Base-by-base conservation (phyloP, 2,888 invertebrate genomes). In the Drosophila rellima region DNA sequence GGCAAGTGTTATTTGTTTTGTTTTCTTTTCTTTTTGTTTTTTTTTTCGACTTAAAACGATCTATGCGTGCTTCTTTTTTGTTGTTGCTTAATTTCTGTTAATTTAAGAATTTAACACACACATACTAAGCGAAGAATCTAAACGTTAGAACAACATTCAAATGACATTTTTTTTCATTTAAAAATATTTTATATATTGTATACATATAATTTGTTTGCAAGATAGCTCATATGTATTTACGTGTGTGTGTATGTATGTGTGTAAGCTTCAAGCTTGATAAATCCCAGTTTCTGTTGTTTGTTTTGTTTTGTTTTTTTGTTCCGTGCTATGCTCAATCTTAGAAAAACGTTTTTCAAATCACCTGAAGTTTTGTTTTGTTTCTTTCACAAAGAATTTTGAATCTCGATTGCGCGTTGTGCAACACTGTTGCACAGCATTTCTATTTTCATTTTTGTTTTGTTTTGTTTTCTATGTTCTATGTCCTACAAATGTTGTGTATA, bases 231-330 rank as follows among this genome's bases (percentile, higher is more conserved):
- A 55, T 65, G 52, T 69, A 61, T 63, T 51, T 72, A 40, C 67
- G 35, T 70, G 42, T 59, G 45, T 67, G 40, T 73, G 17, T 67
- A 29, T 74, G 50, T 26, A 26, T 70, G 52, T 82, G 62, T 69
- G 35, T 67, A 88, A 85, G 82, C 86, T 82, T 88, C 70, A 61
- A 82, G 88, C 82, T 88, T 82, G 65, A 80, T 82, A 82, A 88
- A 82, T 82, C 82, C 83, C 83, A 82, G 86, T 86, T 82, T 62
- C 62, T 59, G 79, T 72, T 73, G 45, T 67, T 47, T 48, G 44
- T 48, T 59, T 65, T 56, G 45, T 59, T 31, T 47, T 52, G 29
- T 59, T 69, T 65, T 74, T 69, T 74, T 69, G 61, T 66, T 61
- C 40, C 64, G 33, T 75, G 67, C 71, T 76, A 59, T 79, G 76